Evolutionary conservation across 2,888 invertebrate genomes (phyloP).

Genomic region (Hemithea aestivaria): DNA sequence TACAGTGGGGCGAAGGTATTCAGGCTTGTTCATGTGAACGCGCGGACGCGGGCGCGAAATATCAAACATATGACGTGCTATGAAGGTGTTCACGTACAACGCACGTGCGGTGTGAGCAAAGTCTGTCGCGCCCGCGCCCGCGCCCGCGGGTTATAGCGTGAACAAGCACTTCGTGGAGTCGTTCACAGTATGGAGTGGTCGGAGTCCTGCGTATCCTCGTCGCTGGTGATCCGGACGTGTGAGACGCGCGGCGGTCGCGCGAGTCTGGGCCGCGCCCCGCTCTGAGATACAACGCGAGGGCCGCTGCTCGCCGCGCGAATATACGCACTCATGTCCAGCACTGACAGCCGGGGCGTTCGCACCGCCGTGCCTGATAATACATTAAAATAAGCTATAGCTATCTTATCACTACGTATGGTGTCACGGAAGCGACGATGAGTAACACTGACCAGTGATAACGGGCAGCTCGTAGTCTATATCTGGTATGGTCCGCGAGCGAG

Average conservation of each 20-base stretch:
- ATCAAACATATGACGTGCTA: too few species aligned
- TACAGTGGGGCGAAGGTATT: neutral
- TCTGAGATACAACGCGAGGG: too few species aligned
- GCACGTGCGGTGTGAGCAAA: too few species aligned
- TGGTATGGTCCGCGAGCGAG: constrained; percentile 40
- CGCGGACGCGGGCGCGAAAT: too few species aligned
- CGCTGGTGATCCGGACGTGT: constrained; percentile 53
- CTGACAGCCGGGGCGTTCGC: constrained; percentile 58
- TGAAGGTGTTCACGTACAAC: too few species aligned
- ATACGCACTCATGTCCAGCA: constrained; percentile 64
- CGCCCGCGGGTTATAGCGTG: too few species aligned
- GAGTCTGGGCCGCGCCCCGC: constrained; percentile 19
- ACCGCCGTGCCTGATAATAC: constrained; percentile 66
- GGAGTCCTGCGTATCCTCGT: constrained; percentile 68
- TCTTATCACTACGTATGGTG: too few species aligned
- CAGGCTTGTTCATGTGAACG: too few species aligned
- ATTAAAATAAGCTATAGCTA: too few species aligned
- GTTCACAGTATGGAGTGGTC: constrained; percentile 20
- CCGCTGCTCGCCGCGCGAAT: constrained; percentile 40
- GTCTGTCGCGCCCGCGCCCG: too few species aligned
- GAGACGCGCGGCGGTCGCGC: constrained; percentile 43
- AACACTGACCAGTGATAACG: constrained; percentile 52
- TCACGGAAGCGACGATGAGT: too few species aligned
- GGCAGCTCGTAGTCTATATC: constrained; percentile 50
- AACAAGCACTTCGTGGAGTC: constrained; percentile 1